These are phyloP conservation scores for Nothobranchius furzeri DNA, from an alignment of 2,113 vertebrate genomes.

Conservation along the genomic window DNA sequence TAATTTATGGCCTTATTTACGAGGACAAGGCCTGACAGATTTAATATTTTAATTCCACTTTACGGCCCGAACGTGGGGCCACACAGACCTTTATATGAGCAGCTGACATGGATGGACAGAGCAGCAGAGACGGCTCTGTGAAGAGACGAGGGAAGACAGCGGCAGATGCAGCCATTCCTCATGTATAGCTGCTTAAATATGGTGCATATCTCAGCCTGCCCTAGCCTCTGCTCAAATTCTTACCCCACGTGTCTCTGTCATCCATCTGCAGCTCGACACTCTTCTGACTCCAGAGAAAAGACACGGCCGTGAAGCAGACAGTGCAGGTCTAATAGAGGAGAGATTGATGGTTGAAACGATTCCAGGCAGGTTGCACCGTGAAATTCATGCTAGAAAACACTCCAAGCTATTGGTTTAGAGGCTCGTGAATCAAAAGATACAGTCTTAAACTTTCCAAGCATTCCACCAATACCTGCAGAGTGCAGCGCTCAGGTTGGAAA, in stretches of 20 bases:
- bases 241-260: constrained; percentile 55
- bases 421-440: constrained; percentile 68
- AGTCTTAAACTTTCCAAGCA: constrained; percentile 52
- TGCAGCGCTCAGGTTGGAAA: constrained; percentile 54
- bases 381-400: constrained; percentile 69
- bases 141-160: constrained; percentile 37
- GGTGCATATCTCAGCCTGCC: constrained; percentile 51
- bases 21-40: constrained; percentile 79
- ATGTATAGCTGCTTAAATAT: constrained; percentile 57
- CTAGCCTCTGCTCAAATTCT: constrained; percentile 34
- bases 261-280: constrained; percentile 15
- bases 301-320: constrained; percentile 70
- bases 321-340: constrained; percentile 65
- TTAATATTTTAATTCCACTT: constrained; percentile 86
- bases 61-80: constrained; percentile 74
- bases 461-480: constrained; percentile 45
- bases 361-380: constrained; percentile 64
- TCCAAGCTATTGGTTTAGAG: constrained; percentile 65
- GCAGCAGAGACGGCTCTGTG: constrained; percentile 23
- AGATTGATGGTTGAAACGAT: constrained; percentile 76
- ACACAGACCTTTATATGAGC: constrained; percentile 73
- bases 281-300: constrained; percentile 58
- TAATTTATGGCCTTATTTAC: constrained; percentile 81
- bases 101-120: constrained; percentile 38
- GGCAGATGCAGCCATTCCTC: constrained; percentile 55